These are phyloP conservation scores for Lasiurus borealis DNA, from an alignment of 2,113 vertebrate species.

Conservation along the genomic window DNA sequence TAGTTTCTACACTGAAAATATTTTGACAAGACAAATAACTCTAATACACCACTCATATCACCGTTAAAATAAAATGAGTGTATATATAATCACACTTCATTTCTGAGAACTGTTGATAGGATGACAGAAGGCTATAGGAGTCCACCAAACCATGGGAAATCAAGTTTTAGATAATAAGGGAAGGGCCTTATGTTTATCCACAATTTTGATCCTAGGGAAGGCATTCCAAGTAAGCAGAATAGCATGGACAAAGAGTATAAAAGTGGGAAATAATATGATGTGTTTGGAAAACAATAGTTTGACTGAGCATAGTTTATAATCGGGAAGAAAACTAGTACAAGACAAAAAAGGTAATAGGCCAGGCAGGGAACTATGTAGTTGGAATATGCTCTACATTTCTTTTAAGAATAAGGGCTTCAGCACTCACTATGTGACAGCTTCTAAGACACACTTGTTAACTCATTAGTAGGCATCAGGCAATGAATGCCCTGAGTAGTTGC, in stretches of 20 bases:
- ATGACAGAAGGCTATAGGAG: not conserved
- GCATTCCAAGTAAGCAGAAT: not conserved
- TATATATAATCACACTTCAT: not conserved
- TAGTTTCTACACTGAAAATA: slow-evolving; percentile 33
- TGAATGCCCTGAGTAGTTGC: not conserved
- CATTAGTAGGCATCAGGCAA: not conserved
- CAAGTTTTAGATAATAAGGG: not conserved
- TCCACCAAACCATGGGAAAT: not conserved
- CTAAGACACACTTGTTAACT: not conserved
- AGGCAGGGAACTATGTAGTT: not conserved
- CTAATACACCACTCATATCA: not conserved
- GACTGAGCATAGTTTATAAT: not conserved
- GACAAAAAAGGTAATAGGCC: not conserved
- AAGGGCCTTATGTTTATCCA: not conserved
- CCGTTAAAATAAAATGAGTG: slow-evolving; percentile 20
- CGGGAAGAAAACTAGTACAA: not conserved
- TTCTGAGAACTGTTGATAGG: not conserved
- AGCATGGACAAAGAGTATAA: not conserved
- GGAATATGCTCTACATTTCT: not conserved
- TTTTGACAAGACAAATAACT: slow-evolving; percentile 22
- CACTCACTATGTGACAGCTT: not conserved
- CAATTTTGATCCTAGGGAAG: not conserved
- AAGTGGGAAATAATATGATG: not conserved
- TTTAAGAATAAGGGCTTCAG: slow-evolving; percentile 14
- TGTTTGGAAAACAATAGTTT: not conserved